Evolutionary conservation across 2,113 vertebrate species (phyloP).

Genomic region (Spermophilus dauricus): DNA sequence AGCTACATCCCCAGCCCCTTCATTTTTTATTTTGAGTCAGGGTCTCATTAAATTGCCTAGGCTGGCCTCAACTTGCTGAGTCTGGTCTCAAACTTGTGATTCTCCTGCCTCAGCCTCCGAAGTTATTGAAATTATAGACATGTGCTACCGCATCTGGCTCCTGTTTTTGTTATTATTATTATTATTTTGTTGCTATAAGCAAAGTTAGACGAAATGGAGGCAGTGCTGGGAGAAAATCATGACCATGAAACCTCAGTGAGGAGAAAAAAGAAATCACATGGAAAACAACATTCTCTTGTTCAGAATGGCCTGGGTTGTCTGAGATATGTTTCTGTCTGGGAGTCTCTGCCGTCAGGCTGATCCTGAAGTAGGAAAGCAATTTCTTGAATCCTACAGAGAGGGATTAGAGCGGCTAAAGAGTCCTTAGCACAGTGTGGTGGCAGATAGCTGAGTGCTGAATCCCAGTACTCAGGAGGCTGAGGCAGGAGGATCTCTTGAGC

Average conservation of each 20-base stretch:
- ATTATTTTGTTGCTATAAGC: not conserved
- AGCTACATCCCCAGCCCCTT: no score
- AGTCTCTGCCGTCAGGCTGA: not conserved
- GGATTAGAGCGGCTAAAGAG: not conserved
- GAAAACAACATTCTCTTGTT: not conserved
- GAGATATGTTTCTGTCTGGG: not conserved
- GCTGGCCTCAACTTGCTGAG: no score
- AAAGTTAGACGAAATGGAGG: not conserved
- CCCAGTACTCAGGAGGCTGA: not conserved
- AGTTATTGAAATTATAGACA: no score
- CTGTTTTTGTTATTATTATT: not conserved
- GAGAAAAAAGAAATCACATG: not conserved
- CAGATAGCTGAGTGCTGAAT: not conserved
- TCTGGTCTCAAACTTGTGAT: no score
- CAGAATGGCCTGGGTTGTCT: not conserved
- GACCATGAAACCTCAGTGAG: not conserved
- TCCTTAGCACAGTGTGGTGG: not conserved
- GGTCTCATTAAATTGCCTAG: no score
- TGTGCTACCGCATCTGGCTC: no score
- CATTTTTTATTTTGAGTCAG: no score
- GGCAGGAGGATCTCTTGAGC: not conserved
- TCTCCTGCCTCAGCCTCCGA: no score
- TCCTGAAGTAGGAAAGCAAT: not conserved
- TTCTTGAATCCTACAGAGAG: not conserved
- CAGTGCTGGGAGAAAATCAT: not conserved